Conservation (phyloP, 2,888 invertebrate species). For the Dolomedes plantarius region DNA sequence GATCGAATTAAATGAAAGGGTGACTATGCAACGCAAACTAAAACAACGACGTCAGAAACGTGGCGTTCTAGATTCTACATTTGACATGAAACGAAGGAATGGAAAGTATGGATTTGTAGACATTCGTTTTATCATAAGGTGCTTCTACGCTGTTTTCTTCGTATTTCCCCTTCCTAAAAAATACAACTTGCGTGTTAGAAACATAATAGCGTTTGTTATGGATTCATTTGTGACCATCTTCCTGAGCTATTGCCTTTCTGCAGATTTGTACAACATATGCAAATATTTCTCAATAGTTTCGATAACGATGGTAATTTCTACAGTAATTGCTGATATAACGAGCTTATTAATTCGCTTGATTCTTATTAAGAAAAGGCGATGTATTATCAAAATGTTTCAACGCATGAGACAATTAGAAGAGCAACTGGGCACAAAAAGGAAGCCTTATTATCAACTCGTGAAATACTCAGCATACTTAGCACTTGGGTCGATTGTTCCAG, state of each 20-base stretch:
- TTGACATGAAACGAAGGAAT: too few relatives aligned
- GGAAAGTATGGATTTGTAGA: neutral
- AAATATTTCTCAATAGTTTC: conserved; percentile 10
- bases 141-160: conserved; percentile 41
- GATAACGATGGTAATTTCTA: conserved; percentile 23
- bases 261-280: conserved; percentile 21
- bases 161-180: conserved; percentile 15
- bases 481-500: conserved; percentile 7
- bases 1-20: too few relatives aligned
- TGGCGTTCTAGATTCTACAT: too few relatives aligned
- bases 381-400: neutral
- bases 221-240: conserved; percentile 25
- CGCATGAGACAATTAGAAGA: neutral
- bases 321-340: neutral
- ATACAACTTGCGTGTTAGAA: neutral
- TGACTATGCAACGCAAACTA: too few relatives aligned
- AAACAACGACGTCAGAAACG: too few relatives aligned
- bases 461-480: neutral
- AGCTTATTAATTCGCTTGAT: conserved; percentile 22
- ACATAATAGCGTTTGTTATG: neutral
- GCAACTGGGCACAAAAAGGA: neutral
- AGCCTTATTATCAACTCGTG: neutral
- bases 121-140: neutral
- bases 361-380: conserved; percentile 14
- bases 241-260: neutral